A percentile compares a stretch with the other conserved stretches of the same genome.
phyloP scores from a whole-genome alignment of 1,140 invertebrate species.

The Lordiphosa stackelbergi region DNA sequence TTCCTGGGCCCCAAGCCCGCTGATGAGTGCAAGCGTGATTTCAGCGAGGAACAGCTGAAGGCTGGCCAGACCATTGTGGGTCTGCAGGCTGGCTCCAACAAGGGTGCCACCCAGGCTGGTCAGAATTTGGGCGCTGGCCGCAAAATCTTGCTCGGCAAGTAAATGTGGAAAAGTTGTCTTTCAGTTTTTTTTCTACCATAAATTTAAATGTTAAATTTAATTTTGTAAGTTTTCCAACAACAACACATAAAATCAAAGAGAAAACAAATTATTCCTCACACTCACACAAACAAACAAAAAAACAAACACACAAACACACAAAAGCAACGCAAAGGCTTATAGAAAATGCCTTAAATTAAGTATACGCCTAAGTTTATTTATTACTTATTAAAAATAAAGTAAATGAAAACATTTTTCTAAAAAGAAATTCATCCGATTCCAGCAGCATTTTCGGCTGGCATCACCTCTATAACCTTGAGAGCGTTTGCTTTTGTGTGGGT shows the following conservation, averaged over 20 bases:
- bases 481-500: constrained; percentile 50
- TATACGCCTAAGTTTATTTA: constrained; percentile 72
- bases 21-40: constrained; percentile 94
- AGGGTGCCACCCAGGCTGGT: constrained; percentile 94
- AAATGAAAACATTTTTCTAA: constrained; percentile 32
- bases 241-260: constrained; percentile 34
- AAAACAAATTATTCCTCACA: constrained; percentile 56
- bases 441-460: constrained; percentile 12
- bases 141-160: constrained; percentile 93
- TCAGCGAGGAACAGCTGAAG: constrained; percentile 92
- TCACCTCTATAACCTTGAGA: constrained; percentile 62
- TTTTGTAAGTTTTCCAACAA: constrained; percentile 15
- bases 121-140: constrained; percentile 94
- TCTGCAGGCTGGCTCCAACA: constrained; percentile 97
- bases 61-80: constrained; percentile 94
- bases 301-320: constrained; percentile 43
- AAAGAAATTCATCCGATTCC: constrained; percentile 22
- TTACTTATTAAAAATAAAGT: constrained; percentile 58
- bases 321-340: constrained; percentile 50
- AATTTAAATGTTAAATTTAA: constrained; percentile 37
- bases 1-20: constrained; percentile 92
- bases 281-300: constrained; percentile 25
- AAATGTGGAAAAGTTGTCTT: constrained; percentile 66
- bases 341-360: constrained; percentile 60
- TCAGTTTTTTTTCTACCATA: constrained; percentile 22